Evolutionary conservation across 2,888 invertebrate species (phyloP).

Genomic region (Saturnia japonica): DNA sequence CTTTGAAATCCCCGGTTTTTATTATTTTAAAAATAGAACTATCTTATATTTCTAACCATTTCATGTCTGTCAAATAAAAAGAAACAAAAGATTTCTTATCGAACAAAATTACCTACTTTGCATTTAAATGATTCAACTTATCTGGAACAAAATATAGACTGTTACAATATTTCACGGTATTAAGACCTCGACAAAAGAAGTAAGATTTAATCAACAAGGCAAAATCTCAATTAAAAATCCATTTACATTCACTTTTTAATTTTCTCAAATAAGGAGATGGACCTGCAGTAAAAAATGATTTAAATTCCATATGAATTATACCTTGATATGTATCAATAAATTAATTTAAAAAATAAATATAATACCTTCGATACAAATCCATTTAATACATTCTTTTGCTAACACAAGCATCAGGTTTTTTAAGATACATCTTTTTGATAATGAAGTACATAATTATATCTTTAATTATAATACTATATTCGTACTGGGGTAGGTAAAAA

Average conservation of each 20-base stretch:
- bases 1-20: neutral
- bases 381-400: no score
- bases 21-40: neutral
- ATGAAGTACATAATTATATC: neutral
- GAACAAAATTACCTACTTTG: slow-evolving; percentile 9
- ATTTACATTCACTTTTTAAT: no score
- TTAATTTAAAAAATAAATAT: no score
- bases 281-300: no score
- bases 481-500: neutral
- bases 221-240: neutral
- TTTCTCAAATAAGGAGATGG: no score
- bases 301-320: no score
- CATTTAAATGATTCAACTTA: slow-evolving; percentile 13
- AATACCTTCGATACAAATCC: no score
- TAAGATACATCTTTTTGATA: neutral
- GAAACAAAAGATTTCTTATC: neutral
- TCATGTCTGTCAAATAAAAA: neutral
- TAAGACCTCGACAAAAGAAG: neutral
- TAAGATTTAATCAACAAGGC: neutral
- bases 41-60: neutral
- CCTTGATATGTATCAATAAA: no score
- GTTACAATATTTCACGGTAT: neutral
- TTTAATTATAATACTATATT: neutral
- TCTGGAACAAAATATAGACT: slow-evolving; percentile 4
- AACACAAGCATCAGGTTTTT: no score